phyloP scores from a whole-genome alignment of 2,888 invertebrate genomes.

The Patella caerulea region DNA sequence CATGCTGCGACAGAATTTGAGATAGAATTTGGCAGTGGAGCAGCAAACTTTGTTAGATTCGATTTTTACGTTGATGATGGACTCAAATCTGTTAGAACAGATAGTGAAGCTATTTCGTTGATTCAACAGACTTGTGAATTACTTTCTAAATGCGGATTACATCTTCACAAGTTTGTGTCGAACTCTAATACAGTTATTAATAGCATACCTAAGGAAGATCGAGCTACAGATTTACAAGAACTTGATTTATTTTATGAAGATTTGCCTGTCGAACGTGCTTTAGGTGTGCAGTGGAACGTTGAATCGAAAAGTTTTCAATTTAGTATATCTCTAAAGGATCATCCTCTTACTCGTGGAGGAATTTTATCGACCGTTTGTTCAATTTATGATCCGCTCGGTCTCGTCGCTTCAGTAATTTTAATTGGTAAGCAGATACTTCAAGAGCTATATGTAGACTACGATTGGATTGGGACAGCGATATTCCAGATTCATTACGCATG shows the following conservation, averaged over 20 bases:
- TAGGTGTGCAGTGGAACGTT: background rate
- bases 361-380: slow-evolving; percentile 6
- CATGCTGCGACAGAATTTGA: slow-evolving; percentile 23
- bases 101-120: no score
- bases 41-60: slow-evolving; percentile 18
- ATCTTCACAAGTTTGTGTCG: no score
- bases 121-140: no score
- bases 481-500: background rate
- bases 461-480: slow-evolving; percentile 8
- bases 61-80: slow-evolving; percentile 48
- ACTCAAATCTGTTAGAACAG: background rate
- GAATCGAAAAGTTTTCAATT: background rate
- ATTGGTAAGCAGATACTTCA: slow-evolving; percentile 4
- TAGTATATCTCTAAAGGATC: background rate
- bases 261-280: background rate
- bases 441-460: background rate
- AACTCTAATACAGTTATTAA: no score
- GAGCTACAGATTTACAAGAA: slow-evolving; percentile 25
- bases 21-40: slow-evolving; percentile 18
- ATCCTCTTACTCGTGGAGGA: background rate
- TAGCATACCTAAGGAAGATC: slow-evolving; percentile 19
- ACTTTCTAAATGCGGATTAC: no score
- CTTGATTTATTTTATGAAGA: slow-evolving; percentile 10
- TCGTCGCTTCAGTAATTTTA: slow-evolving; percentile 9
- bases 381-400: slow-evolving; percentile 10